These are phyloP conservation scores for Condylura cristata DNA, from an alignment of 2,113 vertebrate genomes.

Conservation along the genomic window DNA sequence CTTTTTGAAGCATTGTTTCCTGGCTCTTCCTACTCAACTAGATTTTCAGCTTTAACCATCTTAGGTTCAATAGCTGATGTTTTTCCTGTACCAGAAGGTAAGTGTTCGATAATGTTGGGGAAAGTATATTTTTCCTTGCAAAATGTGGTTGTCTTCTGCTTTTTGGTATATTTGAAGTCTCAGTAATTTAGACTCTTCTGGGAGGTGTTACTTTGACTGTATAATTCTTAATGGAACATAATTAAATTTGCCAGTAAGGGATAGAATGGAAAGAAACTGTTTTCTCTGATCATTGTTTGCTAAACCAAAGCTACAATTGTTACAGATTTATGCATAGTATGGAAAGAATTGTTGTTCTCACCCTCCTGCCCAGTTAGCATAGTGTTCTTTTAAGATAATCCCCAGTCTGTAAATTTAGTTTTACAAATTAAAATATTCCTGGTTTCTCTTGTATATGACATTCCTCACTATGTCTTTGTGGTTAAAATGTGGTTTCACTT, in stretches of 20 bases:
- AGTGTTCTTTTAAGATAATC: conserved; percentile 20
- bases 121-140: neutral
- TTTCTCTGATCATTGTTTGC: neutral
- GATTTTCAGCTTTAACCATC: conserved; percentile 92
- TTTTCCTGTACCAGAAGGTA: conserved; percentile 86
- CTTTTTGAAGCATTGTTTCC: conserved; percentile 93
- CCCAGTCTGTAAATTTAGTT: conserved; percentile 39
- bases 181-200: conserved; percentile 8
- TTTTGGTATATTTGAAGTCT: conserved; percentile 20
- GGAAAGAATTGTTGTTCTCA: neutral
- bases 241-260: conserved; percentile 28
- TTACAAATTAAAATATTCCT: conserved; percentile 42
- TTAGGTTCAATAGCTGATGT: conserved; percentile 91
- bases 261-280: neutral
- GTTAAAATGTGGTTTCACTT: conserved; percentile 64
- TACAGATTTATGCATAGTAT: neutral
- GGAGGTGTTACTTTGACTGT: neutral
- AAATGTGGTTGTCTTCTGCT: neutral
- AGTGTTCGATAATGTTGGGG: conserved; percentile 39
- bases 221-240: conserved; percentile 8
- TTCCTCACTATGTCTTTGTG: conserved; percentile 42
- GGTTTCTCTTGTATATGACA: conserved; percentile 39
- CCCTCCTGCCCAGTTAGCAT: neutral
- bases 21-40: conserved; percentile 94
- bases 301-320: neutral